These are phyloP conservation scores for Heliothis subflexa DNA, from an alignment of 1,140 invertebrate species.

Conservation along the genomic window DNA sequence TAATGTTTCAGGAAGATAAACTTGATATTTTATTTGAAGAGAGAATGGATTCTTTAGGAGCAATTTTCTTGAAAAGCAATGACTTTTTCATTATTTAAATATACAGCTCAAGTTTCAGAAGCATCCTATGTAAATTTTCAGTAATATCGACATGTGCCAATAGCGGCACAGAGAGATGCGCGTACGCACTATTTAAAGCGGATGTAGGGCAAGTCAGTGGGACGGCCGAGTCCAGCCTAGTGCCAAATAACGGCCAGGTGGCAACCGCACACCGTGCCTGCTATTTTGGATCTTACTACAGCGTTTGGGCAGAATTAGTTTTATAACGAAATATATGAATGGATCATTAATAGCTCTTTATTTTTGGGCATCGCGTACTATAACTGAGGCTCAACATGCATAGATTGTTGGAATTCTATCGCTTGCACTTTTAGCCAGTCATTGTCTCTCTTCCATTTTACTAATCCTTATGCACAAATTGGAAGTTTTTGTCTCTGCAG, in stretches of 20 bases:
- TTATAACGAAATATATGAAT: constrained; percentile 41
- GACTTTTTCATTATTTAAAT: constrained; percentile 1
- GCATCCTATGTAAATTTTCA: constrained; percentile 33
- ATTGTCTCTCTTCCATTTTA: background rate
- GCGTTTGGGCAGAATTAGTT: constrained; percentile 14
- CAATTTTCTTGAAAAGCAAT: background rate
- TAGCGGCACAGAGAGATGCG: constrained; percentile 52
- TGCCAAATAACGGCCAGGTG: constrained; percentile 59
- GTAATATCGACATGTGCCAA: constrained; percentile 62
- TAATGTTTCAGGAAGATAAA: background rate
- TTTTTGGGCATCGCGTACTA: background rate
- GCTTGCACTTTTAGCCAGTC: background rate
- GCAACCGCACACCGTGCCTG: constrained; percentile 42
- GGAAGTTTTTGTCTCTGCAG: background rate
- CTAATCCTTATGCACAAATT: constrained; percentile 14
- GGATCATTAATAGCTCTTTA: constrained; percentile 14
- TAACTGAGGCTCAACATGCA: background rate
- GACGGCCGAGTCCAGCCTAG: constrained; percentile 52
- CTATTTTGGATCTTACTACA: constrained; percentile 42
- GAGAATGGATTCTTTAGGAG: background rate
- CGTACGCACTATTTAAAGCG: constrained; percentile 72
- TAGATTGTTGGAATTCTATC: background rate
- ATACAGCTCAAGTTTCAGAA: constrained; percentile 39
- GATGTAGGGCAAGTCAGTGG: constrained; percentile 77
- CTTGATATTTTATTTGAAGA: constrained; percentile 4